Conservation (phyloP, 2,797 vertebrate species). For the Epinephelus coioides region DNA sequence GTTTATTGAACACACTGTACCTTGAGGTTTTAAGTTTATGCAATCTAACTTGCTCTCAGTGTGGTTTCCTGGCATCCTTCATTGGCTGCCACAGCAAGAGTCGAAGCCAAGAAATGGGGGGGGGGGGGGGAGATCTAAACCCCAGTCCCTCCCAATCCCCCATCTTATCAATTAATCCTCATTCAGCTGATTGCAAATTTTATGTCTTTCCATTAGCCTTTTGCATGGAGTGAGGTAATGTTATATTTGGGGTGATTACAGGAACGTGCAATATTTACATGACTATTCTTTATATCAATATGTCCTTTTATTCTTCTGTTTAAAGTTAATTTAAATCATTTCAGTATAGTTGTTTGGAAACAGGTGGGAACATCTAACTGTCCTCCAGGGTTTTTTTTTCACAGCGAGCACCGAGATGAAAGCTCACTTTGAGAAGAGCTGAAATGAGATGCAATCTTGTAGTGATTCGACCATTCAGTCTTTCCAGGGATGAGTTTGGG, state of each 20-base stretch:
- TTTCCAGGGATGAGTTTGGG: constrained; percentile 20
- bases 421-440: constrained; percentile 40
- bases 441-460: constrained; percentile 50
- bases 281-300: constrained; percentile 1
- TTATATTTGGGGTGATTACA: constrained; percentile 20
- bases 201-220: constrained; percentile 19
- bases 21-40: constrained; percentile 43
- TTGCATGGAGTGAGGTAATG: constrained; percentile 23
- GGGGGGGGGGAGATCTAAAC: constrained; percentile 8
- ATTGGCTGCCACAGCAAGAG: constrained; percentile 24
- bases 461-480: constrained; percentile 31
- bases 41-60: constrained; percentile 36
- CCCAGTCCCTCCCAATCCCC: constrained; percentile 29
- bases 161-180: constrained; percentile 55
- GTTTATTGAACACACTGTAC: constrained; percentile 40
- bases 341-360: constrained; percentile 37
- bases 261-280: constrained; percentile 17
- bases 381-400: constrained; percentile 12
- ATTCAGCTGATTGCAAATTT: constrained; percentile 45
- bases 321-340: constrained; percentile 1
- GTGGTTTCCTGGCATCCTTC: constrained; percentile 50
- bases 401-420: constrained; percentile 40
- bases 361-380: background rate
- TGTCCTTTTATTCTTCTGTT: constrained; percentile 12
- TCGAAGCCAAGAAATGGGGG: constrained; percentile 25